Evolutionary conservation across 2,888 invertebrate genomes (phyloP), one percentile per base, ranked within the genome.

Genomic region (Omphaloscelis lunosa): DNA sequence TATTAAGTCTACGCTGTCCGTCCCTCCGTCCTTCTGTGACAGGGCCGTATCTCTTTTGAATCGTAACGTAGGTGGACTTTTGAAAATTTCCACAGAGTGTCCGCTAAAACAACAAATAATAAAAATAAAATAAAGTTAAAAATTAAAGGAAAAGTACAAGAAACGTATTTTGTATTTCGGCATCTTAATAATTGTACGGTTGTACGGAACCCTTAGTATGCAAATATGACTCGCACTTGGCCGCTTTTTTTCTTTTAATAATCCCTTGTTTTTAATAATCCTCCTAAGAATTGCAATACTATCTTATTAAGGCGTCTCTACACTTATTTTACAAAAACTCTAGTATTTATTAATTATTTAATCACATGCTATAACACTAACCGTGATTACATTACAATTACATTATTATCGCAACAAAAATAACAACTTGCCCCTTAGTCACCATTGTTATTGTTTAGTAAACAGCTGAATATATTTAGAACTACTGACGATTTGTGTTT

Each of bases 401-500:
- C n/a, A 17, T 53, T 17, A 27, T 65, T 11, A 34, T 6, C 9
- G 29, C 20, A 53, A 59, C 45, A 79, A 48, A 45, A 59, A 48
- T 56, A 65, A 58, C 17, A 41, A 58, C 3, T 11, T 17, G 17
- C 2, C 0, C 7, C 6, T 62, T 20, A n/a, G 7, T 12, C 8
- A 9, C 23, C 17, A 8, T 29, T 66, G 17, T 63, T 34, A 76
- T 76, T 53, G 63, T 82, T 63, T 77, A 27, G 15, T 4, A 53
- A 76, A 65, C 68, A 65, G 23, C 34, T 82, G 77, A 41, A 29
- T 17, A 41, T 34, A 79, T 66, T 41, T 0, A 62, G n/a, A 75
- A 51, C 4, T 11, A 7, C 29, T 39, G 27, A 74, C 45, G 39
- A 2, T 0, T 51, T 48, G 17, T 41, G 61, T 80, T 72, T n/a